Evolutionary conservation across 2,888 invertebrate species (phyloP), one percentile per base, ranked within the genome.

Genomic region (Hemicrepidius hirtus): DNA sequence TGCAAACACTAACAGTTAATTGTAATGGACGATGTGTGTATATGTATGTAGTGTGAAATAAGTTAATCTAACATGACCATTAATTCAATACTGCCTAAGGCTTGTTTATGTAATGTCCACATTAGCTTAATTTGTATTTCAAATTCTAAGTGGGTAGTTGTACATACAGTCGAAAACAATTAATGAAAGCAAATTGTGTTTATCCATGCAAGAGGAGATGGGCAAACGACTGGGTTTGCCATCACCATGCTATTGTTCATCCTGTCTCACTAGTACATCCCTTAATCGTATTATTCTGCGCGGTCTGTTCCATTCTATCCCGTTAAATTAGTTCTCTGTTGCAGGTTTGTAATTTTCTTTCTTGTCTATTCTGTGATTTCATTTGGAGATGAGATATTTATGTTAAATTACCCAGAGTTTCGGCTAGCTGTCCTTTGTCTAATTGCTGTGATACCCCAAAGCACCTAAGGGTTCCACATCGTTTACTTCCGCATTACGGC

Each of bases 231-330:
- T 70, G 55, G 64, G 64, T 70, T 64, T 57, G 40, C 63, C 44
- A 70, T 63, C 69, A 64, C 69, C 64, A 46, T 57, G 57, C 69
- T 35, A 70, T 70, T 70, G 69, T 64, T 70, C 64, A 70, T 70
- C 64, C 69, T 70, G 69, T 70, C 69, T 64, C 69, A 70, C 69
- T 55, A 63, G 28, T 70, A 70, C 69, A 70, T 70, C 69, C 66
- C 71, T 66, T 71, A 71, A 71, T 71, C 66, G 71, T 20, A 71
- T 71, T 71, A 71, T 71, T 65, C 66, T 71, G 60, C 71, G 66
- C 50, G 66, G 71, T 66, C 66, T 66, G 50, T 53, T 71, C 50
- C 66, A 60, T 66, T 71, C 50, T 60, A 50, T 50, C 59, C 18
- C 46, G 60, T 66, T 71, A 71, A 71, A 71, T 71, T 71, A 71